Conservation (phyloP, 2,797 vertebrate species). For the Chaetodon trifasciatus region DNA sequence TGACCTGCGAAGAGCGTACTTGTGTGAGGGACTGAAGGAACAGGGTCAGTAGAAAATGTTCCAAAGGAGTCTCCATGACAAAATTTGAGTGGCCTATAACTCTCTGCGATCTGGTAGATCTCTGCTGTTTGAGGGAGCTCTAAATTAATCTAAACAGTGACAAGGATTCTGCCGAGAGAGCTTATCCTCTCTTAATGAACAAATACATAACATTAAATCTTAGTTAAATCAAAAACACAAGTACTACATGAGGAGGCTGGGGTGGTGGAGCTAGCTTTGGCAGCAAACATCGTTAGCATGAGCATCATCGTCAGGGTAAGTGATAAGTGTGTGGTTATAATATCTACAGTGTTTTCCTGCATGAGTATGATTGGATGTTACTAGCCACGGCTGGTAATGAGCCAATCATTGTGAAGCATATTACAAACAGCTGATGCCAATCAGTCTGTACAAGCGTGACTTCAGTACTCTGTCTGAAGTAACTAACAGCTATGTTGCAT, state of each 20-base stretch:
- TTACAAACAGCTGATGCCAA: constrained; percentile 6
- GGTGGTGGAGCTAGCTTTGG: not conserved
- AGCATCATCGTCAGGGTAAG: not conserved
- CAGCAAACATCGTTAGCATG: not conserved
- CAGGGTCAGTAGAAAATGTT: constrained; percentile 2
- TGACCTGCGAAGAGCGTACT: constrained; percentile 16
- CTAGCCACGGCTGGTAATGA: constrained; percentile 2
- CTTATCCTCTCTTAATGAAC: not conserved
- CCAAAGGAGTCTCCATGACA: not conserved
- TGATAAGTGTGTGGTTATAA: not conserved
- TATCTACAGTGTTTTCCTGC: not conserved
- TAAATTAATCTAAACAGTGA: not conserved
- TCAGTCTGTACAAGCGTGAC: not conserved
- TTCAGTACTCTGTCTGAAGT: not conserved
- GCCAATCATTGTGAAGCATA: constrained; percentile 2
- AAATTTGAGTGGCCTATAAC: not conserved
- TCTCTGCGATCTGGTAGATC: not conserved
- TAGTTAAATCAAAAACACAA: not conserved
- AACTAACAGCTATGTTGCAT: not conserved
- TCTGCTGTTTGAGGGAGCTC: not conserved
- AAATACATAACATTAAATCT: not conserved
- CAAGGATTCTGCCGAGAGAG: not conserved
- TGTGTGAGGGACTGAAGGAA: constrained; percentile 1
- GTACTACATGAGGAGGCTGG: not conserved
- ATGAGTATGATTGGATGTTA: constrained; percentile 2